Conservation (phyloP, 2,797 vertebrate genomes). For the Mormyrus proboscirostris region DNA sequence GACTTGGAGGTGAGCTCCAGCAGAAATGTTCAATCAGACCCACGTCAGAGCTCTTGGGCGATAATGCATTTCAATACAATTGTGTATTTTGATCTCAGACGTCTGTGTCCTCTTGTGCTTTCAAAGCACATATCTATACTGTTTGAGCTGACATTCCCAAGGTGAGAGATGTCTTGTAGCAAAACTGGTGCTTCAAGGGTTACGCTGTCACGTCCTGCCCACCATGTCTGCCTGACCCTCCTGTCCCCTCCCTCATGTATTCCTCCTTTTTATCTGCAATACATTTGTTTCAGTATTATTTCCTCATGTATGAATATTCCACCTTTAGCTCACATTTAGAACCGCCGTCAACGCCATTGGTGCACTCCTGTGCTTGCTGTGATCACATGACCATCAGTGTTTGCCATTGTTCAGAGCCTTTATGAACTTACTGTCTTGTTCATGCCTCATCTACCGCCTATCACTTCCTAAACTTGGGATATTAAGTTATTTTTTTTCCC, state of each 20-base stretch:
- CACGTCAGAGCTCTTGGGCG: not conserved
- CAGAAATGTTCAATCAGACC: not conserved
- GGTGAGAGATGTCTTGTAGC: not conserved
- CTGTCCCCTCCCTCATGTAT: no score
- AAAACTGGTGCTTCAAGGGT: not conserved
- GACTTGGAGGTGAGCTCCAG: not conserved
- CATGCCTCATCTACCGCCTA: not conserved
- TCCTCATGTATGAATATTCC: not conserved
- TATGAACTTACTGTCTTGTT: not conserved
- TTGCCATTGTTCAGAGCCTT: not conserved
- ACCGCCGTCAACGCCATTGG: not conserved
- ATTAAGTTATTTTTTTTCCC: not conserved
- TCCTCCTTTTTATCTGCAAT: no score
- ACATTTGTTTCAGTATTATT: not conserved
- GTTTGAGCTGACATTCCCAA: not conserved
- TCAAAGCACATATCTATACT: not conserved
- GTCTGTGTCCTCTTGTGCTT: not conserved
- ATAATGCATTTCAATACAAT: not conserved
- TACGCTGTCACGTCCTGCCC: no score
- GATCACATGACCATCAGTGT: not conserved
- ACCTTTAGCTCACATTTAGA: not conserved
- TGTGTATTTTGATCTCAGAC: not conserved
- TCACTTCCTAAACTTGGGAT: not conserved
- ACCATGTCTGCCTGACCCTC: no score
- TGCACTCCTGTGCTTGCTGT: not conserved